Evolutionary conservation across 2,888 invertebrate species (phyloP).

Genomic region (Cerastis leucographa): DNA sequence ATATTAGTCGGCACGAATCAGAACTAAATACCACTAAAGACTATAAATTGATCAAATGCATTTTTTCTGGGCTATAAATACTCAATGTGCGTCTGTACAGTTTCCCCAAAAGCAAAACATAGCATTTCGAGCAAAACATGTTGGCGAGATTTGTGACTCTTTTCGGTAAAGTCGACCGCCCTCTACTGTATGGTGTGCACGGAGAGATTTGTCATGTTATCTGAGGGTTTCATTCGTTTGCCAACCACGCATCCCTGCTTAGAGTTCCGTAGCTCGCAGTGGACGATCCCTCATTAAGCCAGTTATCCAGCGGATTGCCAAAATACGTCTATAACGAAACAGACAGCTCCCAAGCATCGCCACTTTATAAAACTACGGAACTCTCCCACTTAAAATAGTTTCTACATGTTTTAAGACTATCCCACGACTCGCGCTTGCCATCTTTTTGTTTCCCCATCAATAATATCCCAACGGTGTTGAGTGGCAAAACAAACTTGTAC

Average conservation of each 20-base stretch:
- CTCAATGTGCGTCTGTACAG: too few relatives aligned
- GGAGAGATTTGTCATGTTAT: neutral
- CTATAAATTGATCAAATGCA: too few relatives aligned
- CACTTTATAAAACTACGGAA: neutral
- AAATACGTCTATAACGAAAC: neutral
- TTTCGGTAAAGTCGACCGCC: neutral
- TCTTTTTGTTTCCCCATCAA: constrained; percentile 41
- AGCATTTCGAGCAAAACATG: neutral
- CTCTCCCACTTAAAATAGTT: neutral
- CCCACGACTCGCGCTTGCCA: constrained; percentile 26
- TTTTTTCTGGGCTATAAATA: too few relatives aligned
- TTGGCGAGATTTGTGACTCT: neutral
- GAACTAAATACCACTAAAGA: too few relatives aligned
- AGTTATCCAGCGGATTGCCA: neutral
- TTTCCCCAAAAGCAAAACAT: too few relatives aligned
- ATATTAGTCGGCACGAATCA: too few relatives aligned
- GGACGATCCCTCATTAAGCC: neutral
- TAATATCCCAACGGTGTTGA: constrained; percentile 46
- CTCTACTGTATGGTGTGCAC: neutral
- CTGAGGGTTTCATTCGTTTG: neutral
- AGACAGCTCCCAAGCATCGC: neutral
- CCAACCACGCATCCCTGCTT: neutral
- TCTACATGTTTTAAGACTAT: neutral
- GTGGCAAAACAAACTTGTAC: constrained; percentile 57
- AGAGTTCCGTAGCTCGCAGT: neutral